These are phyloP conservation scores for Chelonoidis abingdonii DNA, from an alignment of 2,113 vertebrate species.

Conservation along the genomic window DNA sequence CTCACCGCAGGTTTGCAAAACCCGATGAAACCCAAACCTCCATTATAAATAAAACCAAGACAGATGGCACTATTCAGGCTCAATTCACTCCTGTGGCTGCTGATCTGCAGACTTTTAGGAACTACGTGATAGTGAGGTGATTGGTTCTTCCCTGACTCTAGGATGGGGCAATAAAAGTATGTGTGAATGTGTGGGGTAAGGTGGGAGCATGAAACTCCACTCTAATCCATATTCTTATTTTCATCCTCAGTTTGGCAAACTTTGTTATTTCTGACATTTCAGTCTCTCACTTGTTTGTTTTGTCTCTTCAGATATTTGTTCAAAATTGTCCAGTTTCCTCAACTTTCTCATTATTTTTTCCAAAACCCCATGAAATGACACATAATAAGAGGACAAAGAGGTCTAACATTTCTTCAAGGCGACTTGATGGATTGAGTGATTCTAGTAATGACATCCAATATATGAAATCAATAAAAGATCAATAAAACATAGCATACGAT, in stretches of 20 bases:
- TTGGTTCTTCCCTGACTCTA: not conserved
- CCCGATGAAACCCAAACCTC: not conserved
- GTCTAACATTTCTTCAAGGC: not conserved
- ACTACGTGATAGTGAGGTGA: not conserved
- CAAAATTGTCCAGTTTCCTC: not conserved
- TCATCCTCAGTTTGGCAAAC: not conserved
- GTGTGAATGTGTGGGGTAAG: not conserved
- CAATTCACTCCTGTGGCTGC: not conserved
- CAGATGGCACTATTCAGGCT: not conserved
- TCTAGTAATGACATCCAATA: not conserved
- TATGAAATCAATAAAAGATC: conserved; percentile 39
- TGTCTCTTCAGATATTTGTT: not conserved
- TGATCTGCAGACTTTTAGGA: not conserved
- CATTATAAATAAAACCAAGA: not conserved
- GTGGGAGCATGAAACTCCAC: not conserved
- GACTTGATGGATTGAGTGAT: too few relatives aligned
- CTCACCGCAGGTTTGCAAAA: not conserved
- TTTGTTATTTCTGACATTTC: not conserved
- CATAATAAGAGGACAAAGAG: not conserved
- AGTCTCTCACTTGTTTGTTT: not conserved
- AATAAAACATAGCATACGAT: conserved; percentile 57
- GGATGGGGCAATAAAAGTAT: not conserved
- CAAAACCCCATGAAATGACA: not conserved
- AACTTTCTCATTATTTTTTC: not conserved
- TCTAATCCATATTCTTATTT: not conserved